Evolutionary conservation across 2,797 vertebrate genomes (phyloP), one percentile per base, ranked within the genome.

Genomic region (Florisuga fusca): DNA sequence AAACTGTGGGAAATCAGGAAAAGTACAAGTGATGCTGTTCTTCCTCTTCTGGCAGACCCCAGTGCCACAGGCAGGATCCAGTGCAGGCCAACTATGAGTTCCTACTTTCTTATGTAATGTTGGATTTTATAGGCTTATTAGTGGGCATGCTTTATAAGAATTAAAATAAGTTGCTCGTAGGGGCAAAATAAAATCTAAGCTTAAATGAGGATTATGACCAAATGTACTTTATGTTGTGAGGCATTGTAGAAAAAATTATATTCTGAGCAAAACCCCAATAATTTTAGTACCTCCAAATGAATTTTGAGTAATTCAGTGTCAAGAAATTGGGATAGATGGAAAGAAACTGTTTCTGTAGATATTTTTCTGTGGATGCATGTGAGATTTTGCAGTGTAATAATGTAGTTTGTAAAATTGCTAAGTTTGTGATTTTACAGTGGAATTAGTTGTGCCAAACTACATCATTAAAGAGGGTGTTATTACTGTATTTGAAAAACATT

Each of bases 1-100:
- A 2, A 26, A 8, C 6, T 4, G 31, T 1, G 57, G 22, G n/a
- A 11, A 10, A 2, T 3, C 19, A 34, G n/a, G 18, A 23, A 20
- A 53, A 45, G 46, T 2, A 5, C 21, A 20, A 4, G 8, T 15
- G 46, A 38, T 45, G 1, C 13, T 58, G 0, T 45, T 83, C 22
- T 31, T 57, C 1, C 0, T 36, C 41, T 55, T 29, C 3, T 25
- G 45, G n/a, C 38, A 12, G 22, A 7, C 18, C 31, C 34, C 61
- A 10, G 34, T 71, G 48, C 26, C 27, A 9, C 12, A 45, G 0
- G 6, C 34, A 9, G 15, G 16, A 46, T 76, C 26, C 69, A n/a
- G 27, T 2, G 25, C 7, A 16, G 61, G 22, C 57, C 41, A 21
- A 7, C 8, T 10, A 14, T 34, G 63, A 59, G 38, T 36, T 62